phyloP scores from a whole-genome alignment of 2,888 invertebrate species.

The Drosophila subsilvestris region DNA sequence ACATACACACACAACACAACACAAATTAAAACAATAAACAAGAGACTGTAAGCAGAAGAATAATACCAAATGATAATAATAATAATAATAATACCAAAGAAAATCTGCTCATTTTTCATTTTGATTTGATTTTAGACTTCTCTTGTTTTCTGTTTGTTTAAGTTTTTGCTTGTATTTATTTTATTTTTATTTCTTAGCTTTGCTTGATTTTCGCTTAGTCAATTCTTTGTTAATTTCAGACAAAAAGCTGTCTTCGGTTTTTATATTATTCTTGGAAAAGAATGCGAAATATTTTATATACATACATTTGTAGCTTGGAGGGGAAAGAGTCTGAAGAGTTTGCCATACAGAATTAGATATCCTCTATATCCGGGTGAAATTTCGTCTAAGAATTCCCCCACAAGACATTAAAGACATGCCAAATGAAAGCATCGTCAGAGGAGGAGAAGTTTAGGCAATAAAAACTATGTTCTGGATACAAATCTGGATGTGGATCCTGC shows the following conservation, averaged over 20 bases:
- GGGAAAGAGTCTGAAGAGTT: background rate
- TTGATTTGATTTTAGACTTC: conserved; percentile 22
- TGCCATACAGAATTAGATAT: no score
- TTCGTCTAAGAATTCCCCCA: no score
- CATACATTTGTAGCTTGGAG: no score
- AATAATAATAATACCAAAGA: conserved; percentile 30
- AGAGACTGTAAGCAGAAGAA: conserved; percentile 31
- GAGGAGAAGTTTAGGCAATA: background rate
- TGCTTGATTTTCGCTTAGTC: background rate
- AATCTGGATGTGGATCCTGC: no score
- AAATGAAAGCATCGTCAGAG: conserved; percentile 6
- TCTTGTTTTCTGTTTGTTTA: background rate
- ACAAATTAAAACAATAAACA: conserved; percentile 39
- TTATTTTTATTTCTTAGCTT: background rate
- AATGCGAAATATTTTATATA: background rate
- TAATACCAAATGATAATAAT: conserved; percentile 35
- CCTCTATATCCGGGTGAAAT: no score
- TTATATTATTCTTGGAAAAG: no score
- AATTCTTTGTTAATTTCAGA: background rate
- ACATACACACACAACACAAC: conserved; percentile 29
- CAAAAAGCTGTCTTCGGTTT: background rate
- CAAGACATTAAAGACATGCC: no score
- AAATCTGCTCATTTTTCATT: conserved; percentile 37
- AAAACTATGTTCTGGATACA: background rate
- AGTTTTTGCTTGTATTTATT: no score